phyloP scores from a whole-genome alignment of 2,888 invertebrate genomes.

The Eubasilissa splendida region DNA sequence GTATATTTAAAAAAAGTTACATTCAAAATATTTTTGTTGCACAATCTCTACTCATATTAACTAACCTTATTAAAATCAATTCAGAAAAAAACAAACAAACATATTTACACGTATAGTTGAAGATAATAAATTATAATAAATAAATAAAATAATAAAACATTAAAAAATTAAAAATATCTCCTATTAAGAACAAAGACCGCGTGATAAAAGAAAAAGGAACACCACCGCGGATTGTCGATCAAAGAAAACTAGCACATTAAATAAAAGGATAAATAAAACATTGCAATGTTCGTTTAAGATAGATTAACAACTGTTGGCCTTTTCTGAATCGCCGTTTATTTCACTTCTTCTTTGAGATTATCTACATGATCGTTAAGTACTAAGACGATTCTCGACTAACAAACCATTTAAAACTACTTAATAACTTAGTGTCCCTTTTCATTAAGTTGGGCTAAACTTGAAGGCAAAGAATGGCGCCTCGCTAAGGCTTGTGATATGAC shows the following conservation, averaged over 20 bases:
- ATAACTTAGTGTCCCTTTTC: constrained; percentile 57
- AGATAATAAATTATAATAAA: too few relatives aligned
- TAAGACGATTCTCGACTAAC: constrained; percentile 30
- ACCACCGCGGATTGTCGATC: too few relatives aligned
- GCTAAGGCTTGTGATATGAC: constrained; percentile 29
- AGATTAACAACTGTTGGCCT: neutral
- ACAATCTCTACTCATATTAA: constrained; percentile 16
- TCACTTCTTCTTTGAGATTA: neutral
- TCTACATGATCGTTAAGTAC: neutral
- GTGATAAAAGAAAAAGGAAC: too few relatives aligned
- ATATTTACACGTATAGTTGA: too few relatives aligned
- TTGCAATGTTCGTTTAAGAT: neutral
- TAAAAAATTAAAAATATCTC: too few relatives aligned
- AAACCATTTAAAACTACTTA: constrained; percentile 57
- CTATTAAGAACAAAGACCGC: too few relatives aligned
- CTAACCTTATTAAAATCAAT: neutral
- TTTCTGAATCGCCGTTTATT: neutral
- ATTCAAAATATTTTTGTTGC: constrained; percentile 23
- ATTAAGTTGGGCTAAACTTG: constrained; percentile 55
- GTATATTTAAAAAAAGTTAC: constrained; percentile 49
- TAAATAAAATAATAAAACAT: too few relatives aligned
- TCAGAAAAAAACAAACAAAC: too few relatives aligned
- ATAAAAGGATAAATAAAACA: neutral
- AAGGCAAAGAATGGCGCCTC: constrained; percentile 55
- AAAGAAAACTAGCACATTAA: neutral